A percentile compares a stretch with the other conserved stretches of the same genome.
phyloP scores from a whole-genome alignment of 1,140 invertebrate species.

The Pseudomyrmex concolor region DNA sequence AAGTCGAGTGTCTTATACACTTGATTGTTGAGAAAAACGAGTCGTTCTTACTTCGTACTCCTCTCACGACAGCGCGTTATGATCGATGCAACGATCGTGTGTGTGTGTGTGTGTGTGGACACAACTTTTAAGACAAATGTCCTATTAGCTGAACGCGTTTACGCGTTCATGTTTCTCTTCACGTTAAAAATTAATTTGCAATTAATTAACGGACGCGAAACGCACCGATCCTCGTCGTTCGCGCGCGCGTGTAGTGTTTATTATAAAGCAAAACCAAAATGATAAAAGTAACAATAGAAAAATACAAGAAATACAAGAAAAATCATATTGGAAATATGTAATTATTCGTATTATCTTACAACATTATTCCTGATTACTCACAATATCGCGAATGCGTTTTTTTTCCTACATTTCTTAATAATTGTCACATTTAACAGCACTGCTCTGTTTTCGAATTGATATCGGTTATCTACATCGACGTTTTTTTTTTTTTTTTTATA shows the following conservation, averaged over 20 bases:
- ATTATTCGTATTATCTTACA: conserved; percentile 8
- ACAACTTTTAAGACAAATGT: no score
- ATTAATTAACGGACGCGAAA: not conserved
- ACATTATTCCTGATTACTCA: not conserved
- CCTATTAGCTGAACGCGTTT: no score
- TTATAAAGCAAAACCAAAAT: conserved; percentile 6
- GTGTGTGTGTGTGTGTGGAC: no score
- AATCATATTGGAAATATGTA: not conserved
- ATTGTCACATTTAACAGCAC: not conserved
- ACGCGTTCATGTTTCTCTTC: no score
- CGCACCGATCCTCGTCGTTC: not conserved
- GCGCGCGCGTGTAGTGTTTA: not conserved
- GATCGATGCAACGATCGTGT: not conserved
- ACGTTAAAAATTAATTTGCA: not conserved
- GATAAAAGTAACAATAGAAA: not conserved
- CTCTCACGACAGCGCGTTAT: conserved; percentile 28
- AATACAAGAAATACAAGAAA: not conserved
- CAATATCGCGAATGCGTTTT: not conserved
- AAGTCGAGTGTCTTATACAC: not conserved
- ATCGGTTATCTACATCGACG: not conserved
- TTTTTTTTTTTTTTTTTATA: conserved; percentile 2
- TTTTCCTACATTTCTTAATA: not conserved
- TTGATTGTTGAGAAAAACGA: conserved; percentile 8
- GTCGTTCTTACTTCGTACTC: conserved; percentile 51
- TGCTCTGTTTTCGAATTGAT: not conserved